These are phyloP conservation scores for Acanthosepion esculentum DNA, from an alignment of 2,888 invertebrate species.

Conservation along the genomic window DNA sequence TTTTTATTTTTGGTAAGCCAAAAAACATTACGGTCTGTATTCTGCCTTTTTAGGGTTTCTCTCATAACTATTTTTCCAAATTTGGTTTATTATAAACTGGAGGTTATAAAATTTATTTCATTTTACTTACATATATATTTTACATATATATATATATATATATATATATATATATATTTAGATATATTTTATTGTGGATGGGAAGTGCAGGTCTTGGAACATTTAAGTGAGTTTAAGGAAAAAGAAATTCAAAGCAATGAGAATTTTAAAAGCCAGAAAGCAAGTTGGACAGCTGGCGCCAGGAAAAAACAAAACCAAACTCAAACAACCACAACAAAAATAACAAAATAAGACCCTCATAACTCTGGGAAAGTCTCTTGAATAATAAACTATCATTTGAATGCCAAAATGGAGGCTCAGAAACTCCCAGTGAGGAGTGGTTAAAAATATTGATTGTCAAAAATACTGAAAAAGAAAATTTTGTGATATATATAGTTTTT, in stretches of 20 bases:
- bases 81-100: not conserved
- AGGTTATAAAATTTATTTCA: not conserved
- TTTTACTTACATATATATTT: not conserved
- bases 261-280: not conserved
- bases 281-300: not conserved
- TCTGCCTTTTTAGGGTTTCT: not conserved
- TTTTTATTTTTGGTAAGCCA: no score
- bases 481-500: not conserved
- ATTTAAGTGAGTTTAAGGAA: conserved; percentile 17
- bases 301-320: not conserved
- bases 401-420: conserved; percentile 33
- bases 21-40: no score
- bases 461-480: not conserved
- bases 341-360: not conserved
- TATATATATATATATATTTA: no score
- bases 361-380: conserved; percentile 33
- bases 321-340: not conserved
- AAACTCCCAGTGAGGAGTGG: not conserved
- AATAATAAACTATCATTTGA: conserved; percentile 33
- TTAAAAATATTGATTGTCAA: conserved; percentile 33
- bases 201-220: not conserved
- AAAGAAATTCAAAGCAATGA: not conserved
- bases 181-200: not conserved
- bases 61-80: not conserved
- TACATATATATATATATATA: no score